Conservation (phyloP, 2,888 invertebrate genomes). For the Cryptus armator region DNA sequence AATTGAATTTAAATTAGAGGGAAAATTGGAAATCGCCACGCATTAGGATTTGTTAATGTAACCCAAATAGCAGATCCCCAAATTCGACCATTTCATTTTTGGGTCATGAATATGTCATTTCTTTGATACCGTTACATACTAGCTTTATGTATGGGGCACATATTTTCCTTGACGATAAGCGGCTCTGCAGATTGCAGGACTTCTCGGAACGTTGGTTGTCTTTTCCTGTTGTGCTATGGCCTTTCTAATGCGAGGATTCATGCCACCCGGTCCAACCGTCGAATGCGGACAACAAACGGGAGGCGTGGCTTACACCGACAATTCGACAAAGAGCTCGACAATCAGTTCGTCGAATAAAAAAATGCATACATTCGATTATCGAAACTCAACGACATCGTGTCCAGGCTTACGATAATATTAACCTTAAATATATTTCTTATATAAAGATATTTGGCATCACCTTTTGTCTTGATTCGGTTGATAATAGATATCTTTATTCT, state of each 20-base stretch:
- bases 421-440: neutral
- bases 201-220: constrained; percentile 67
- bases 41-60: too few relatives aligned
- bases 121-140: constrained; percentile 7
- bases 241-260: constrained; percentile 64
- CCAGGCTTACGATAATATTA: constrained; percentile 32
- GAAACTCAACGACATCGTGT: constrained; percentile 57
- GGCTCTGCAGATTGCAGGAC: constrained; percentile 64
- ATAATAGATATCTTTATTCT: neutral
- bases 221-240: constrained; percentile 69
- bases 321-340: constrained; percentile 62
- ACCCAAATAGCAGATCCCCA: too few relatives aligned
- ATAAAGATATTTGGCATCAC: neutral
- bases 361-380: constrained; percentile 12
- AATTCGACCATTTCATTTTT: neutral
- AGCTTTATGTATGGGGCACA: neutral
- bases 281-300: constrained; percentile 69
- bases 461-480: too few relatives aligned
- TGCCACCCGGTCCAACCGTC: constrained; percentile 60
- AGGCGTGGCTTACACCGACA: constrained; percentile 40
- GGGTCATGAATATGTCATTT: neutral
- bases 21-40: too few relatives aligned
- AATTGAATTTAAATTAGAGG: too few relatives aligned
- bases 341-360: constrained; percentile 48
- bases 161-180: constrained; percentile 59